A percentile compares a stretch with the other conserved stretches of the same genome.
Conservation (phyloP, 2,888 invertebrate genomes). For the Lasioglossum zephyrum region DNA sequence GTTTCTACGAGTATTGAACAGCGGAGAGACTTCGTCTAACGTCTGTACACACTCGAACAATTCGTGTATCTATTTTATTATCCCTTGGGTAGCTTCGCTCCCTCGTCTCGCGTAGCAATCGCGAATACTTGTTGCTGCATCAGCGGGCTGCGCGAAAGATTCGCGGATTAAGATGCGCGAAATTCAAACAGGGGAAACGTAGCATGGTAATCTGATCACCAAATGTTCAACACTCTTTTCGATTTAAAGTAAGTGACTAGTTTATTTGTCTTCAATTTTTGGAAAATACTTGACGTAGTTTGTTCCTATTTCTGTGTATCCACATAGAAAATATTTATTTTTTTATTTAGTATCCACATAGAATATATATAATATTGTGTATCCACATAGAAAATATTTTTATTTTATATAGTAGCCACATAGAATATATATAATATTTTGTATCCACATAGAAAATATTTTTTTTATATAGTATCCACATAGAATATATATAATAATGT, state of each 20-base stretch:
- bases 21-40: conserved; percentile 37
- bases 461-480: too few species aligned
- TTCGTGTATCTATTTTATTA: conserved; percentile 61
- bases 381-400: neutral
- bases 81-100: conserved; percentile 20
- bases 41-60: conserved; percentile 33
- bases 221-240: too few species aligned
- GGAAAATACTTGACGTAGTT: too few species aligned
- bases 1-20: conserved; percentile 60
- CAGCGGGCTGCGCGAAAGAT: neutral
- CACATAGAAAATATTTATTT: neutral
- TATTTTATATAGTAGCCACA: too few species aligned
- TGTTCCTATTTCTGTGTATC: neutral
- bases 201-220: neutral
- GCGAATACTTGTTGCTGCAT: conserved; percentile 41
- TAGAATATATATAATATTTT: too few species aligned
- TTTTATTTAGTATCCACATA: too few species aligned
- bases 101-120: neutral
- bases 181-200: conserved; percentile 5
- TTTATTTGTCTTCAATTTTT: neutral
- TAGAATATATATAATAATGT: too few species aligned
- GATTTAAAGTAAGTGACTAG: neutral
- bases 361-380: too few species aligned
- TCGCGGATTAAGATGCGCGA: neutral
- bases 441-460: neutral